These are phyloP conservation scores for Orchestes rusci DNA, from an alignment of 2,888 invertebrate genomes.

Conservation along the genomic window DNA sequence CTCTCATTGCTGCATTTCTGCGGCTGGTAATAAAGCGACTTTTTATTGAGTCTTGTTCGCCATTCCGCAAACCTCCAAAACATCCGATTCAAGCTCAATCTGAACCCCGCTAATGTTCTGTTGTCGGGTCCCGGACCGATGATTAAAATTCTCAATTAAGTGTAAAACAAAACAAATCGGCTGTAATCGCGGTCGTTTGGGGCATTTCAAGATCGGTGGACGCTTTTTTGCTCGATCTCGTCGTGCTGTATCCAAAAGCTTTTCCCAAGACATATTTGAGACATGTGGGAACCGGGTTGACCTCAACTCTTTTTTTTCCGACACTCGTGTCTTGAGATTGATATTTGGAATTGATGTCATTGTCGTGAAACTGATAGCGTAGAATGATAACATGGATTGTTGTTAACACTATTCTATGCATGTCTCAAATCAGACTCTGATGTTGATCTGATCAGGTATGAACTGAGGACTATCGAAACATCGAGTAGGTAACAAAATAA, in stretches of 20 bases:
- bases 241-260: slow-evolving; percentile 15
- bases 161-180: slow-evolving; percentile 33
- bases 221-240: slow-evolving; percentile 10
- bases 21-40: slow-evolving; percentile 19
- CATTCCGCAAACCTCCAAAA: slow-evolving; percentile 16
- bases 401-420: too few species aligned
- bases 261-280: slow-evolving; percentile 19
- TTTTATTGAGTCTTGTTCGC: slow-evolving; percentile 8
- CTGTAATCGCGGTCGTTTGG: slow-evolving; percentile 28
- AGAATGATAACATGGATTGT: too few species aligned
- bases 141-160: slow-evolving; percentile 34
- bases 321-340: too few species aligned
- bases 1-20: too few species aligned
- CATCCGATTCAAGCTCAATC: slow-evolving; percentile 19
- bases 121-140: slow-evolving; percentile 20
- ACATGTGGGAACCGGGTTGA: slow-evolving; percentile 18
- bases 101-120: slow-evolving; percentile 18
- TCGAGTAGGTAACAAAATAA: too few species aligned
- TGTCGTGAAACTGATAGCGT: too few species aligned
- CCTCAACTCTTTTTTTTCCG: slow-evolving; percentile 8
- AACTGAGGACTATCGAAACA: too few species aligned
- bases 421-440: too few species aligned
- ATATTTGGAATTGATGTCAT: too few species aligned
- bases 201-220: slow-evolving; percentile 14
- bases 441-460: too few species aligned